Evolutionary conservation across 2,888 invertebrate genomes (phyloP).

Genomic region (Drosophila eohydei): DNA sequence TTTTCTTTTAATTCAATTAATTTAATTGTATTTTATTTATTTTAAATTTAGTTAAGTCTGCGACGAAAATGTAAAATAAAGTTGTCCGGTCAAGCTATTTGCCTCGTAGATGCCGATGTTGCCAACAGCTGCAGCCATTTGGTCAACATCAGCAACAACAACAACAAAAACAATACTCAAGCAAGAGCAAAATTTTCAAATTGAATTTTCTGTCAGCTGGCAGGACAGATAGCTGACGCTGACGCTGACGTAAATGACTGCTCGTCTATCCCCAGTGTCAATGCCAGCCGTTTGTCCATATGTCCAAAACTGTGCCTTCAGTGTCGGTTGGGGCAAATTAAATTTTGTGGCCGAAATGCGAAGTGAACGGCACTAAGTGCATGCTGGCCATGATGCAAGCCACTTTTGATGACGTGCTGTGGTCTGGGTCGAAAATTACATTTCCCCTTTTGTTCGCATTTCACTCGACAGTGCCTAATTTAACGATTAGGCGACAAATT

Average conservation of each 20-base stretch:
- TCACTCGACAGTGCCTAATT: conserved; percentile 56
- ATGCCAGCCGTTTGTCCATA: conserved; percentile 27
- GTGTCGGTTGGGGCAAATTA: conserved; percentile 51
- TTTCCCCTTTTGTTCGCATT: conserved; percentile 46
- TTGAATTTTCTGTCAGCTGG: conserved; percentile 77
- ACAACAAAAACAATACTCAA: conserved; percentile 12
- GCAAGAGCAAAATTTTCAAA: conserved; percentile 46
- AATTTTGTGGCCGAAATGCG: conserved; percentile 65
- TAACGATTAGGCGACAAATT: conserved; percentile 53
- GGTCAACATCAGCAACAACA: conserved; percentile 37
- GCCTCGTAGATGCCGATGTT: conserved; percentile 46
- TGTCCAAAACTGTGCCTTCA: conserved; percentile 29
- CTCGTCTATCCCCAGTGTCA: conserved; percentile 36
- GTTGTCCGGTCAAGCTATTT: conserved; percentile 18
- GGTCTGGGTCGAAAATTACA: conserved; percentile 50
- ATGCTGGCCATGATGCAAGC: conserved; percentile 43
- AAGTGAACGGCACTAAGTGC: conserved; percentile 58
- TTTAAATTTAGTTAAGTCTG: conserved; percentile 23
- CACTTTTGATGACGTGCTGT: conserved; percentile 46
- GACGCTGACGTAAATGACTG: conserved; percentile 73
- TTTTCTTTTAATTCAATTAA: background rate
- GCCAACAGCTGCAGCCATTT: conserved; percentile 75
- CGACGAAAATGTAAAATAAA: conserved; percentile 22
- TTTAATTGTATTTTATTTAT: conserved; percentile 25
- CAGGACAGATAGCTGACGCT: conserved; percentile 68